Evolutionary conservation across 2,888 invertebrate species (phyloP), one percentile per base, ranked within the genome.

Genomic region (Iselma pallidipennis): DNA sequence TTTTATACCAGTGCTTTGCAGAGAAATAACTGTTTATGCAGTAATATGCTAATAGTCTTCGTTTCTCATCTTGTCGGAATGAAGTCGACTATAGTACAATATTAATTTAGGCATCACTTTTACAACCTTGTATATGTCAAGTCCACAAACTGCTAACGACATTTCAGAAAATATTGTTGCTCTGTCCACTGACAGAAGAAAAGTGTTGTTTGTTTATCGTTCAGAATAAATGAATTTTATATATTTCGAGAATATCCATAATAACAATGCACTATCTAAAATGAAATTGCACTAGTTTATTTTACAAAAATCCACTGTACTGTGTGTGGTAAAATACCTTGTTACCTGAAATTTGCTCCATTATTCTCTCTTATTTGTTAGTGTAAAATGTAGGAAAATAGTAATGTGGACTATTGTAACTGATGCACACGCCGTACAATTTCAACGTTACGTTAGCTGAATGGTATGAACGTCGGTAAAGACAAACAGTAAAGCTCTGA

Each of bases 21-120:
- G 57, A 55, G 61, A 57, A 61, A 62, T 65, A 64, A 63, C 68
- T 53, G 66, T 62, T 65, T 67, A 66, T 63, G 63, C 61, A 60
- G 60, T 69, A 69, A 66, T 69, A 71, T 71, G 71, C 70, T 68
- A 71, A 71, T 71, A 55, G 52, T 48, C 31, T 49, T 29, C 37
- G 28, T 28, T 53, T 7, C 50, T 37, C 49, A 52, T 56, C 55
- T 60, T 48, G 48, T 48, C 42, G 48, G 51, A 16, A 5, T 29
- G 3, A 25, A 37, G 16, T 4, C 4, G 16, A 55, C 33, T 49
- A n/a, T n/a, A 49, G 56, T 52, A 52, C 53, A 49, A 49, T 49
- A 60, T 54, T 45, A 55, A 60, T 55, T 50, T 51, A 59, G 45
- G 55, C 53, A 55, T 49, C 51, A 54, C 23, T 49, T 54, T n/a